These are phyloP conservation scores for Xiphorhynchus elegans DNA, from an alignment of 2,113 vertebrate species.

Conservation along the genomic window DNA sequence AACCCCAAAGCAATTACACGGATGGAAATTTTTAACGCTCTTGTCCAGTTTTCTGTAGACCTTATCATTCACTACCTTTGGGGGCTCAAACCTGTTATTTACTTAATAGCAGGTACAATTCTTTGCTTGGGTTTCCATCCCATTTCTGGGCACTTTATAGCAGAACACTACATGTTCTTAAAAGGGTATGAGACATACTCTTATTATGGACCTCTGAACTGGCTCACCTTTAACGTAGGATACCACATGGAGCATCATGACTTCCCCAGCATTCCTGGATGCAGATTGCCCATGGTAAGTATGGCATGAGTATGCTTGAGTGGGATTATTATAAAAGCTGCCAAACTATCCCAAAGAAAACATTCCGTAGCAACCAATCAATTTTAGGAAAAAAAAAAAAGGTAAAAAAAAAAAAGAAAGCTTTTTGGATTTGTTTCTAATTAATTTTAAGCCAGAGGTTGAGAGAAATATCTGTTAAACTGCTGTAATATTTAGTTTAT, in stretches of 20 bases:
- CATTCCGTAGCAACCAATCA: not conserved
- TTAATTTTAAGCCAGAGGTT: not conserved
- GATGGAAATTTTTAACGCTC: constrained; percentile 87
- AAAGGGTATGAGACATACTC: constrained; percentile 98
- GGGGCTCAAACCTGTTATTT: constrained; percentile 89
- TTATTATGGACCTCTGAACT: constrained; percentile 93
- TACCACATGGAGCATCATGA: constrained; percentile 99
- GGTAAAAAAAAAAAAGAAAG: accelerated
- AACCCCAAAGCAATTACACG: constrained; percentile 88
- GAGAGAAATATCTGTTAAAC: not conserved
- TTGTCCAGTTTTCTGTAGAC: constrained; percentile 81
- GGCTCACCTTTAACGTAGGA: constrained; percentile 95
- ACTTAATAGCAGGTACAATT: constrained; percentile 88
- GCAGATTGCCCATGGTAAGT: constrained; percentile 90
- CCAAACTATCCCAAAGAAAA: not conserved
- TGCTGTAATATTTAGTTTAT: not conserved
- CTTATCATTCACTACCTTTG: constrained; percentile 82
- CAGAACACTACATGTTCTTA: constrained; percentile 96
- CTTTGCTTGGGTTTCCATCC: constrained; percentile 94
- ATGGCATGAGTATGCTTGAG: accelerated
- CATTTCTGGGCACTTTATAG: constrained; percentile 96
- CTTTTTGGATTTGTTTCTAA: not conserved
- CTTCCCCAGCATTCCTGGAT: constrained; percentile 96
- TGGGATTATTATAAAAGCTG: not conserved
- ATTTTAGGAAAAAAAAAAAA: not conserved